phyloP scores from a whole-genome alignment of 2,113 vertebrate species.

The Porphyrio hochstetteri region DNA sequence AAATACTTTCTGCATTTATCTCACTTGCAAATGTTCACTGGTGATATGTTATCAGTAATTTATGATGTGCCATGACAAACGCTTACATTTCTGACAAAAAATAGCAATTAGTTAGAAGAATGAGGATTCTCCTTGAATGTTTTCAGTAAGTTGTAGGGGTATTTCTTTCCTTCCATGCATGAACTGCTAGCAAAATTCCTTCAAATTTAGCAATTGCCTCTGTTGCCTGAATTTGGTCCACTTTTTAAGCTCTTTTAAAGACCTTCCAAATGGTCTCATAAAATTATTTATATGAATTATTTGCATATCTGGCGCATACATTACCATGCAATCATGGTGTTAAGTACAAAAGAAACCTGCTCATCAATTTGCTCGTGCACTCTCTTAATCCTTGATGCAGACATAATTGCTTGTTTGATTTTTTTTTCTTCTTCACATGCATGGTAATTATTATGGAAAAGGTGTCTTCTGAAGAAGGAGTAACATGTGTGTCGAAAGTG shows the following conservation, averaged over 20 bases:
- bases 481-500: not conserved
- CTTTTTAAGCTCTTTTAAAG: not conserved
- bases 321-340: not conserved
- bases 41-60: constrained; percentile 69
- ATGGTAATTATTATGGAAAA: not conserved
- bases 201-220: not conserved
- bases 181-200: not conserved
- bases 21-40: constrained; percentile 54
- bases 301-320: not conserved
- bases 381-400: not conserved
- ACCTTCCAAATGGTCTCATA: not conserved
- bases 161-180: not conserved
- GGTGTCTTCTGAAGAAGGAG: not conserved
- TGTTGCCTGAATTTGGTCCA: not conserved
- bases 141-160: not conserved
- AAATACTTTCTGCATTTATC: constrained; percentile 58
- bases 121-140: constrained; percentile 27
- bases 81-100: constrained; percentile 58
- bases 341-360: not conserved
- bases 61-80: constrained; percentile 50
- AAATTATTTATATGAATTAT: not conserved
- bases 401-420: not conserved
- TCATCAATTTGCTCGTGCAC: not conserved
- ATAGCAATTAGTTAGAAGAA: constrained; percentile 32
- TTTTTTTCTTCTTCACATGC: not conserved